These are phyloP conservation scores for Chlorodrepanis virens DNA, from an alignment of 2,113 vertebrate genomes.

Conservation along the genomic window DNA sequence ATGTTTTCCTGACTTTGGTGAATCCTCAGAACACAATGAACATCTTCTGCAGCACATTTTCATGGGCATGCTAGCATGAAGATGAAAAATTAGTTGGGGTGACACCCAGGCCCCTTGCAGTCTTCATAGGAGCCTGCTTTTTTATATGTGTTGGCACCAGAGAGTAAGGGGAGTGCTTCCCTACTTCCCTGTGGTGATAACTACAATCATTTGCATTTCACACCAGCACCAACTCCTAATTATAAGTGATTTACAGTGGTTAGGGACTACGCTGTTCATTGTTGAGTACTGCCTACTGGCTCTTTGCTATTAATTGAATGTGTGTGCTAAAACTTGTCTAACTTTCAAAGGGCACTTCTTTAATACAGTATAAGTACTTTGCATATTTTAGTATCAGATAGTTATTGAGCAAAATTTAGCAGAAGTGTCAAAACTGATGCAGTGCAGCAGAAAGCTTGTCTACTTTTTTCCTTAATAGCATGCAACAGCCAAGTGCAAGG, in stretches of 20 bases:
- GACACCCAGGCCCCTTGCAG: background rate
- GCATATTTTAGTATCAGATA: background rate
- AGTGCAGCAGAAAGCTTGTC: background rate
- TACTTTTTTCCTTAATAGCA: background rate
- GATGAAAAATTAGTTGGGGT: background rate
- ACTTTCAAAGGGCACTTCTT: slow-evolving; percentile 3
- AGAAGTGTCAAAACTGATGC: background rate
- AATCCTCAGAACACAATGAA: background rate
- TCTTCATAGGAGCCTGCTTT: background rate
- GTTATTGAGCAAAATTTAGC: background rate
- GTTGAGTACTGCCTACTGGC: slow-evolving; percentile 7
- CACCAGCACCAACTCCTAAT: slow-evolving; percentile 28
- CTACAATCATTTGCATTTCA: slow-evolving; percentile 29
- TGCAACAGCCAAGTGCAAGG: background rate
- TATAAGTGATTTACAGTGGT: slow-evolving; percentile 41
- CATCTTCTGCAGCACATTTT: background rate
- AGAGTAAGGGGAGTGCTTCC: background rate
- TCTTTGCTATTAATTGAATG: slow-evolving; percentile 27
- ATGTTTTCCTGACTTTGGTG: background rate
- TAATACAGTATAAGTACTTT: background rate
- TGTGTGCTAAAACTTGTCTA: background rate
- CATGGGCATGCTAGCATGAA: background rate
- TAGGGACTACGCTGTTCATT: slow-evolving; percentile 7
- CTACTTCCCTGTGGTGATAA: slow-evolving; percentile 25
- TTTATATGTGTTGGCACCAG: background rate